Percentiles rank a stretch among this genome's conserved stretches.
Conservation (phyloP, 2,888 invertebrate species). For the Margaritifera margaritifera region DNA sequence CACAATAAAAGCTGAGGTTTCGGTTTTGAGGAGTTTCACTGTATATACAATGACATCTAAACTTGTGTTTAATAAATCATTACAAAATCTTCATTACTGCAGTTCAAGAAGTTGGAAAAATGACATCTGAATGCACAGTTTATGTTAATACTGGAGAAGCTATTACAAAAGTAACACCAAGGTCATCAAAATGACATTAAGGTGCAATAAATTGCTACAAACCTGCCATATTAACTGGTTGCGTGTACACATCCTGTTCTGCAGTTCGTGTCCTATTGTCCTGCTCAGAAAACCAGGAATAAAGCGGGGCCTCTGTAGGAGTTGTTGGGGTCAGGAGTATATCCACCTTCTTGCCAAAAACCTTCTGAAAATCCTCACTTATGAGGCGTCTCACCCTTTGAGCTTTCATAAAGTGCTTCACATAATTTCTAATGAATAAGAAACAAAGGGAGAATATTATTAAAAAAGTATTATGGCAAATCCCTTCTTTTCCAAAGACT, state of each 20-base stretch:
- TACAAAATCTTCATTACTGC: no score
- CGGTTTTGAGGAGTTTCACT: no score
- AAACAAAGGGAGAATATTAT: not conserved
- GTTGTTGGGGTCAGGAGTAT: slow-evolving; percentile 94
- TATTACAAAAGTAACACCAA: no score
- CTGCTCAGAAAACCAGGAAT: slow-evolving; percentile 82
- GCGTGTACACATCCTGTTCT: slow-evolving; percentile 94
- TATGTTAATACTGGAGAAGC: no score
- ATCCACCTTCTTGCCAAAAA: slow-evolving; percentile 83
- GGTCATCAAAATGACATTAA: not conserved
- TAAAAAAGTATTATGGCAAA: not conserved
- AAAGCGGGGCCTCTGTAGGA: slow-evolving; percentile 86
- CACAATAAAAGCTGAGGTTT: no score
- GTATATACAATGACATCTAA: no score
- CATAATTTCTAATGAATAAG: slow-evolving; percentile 82
- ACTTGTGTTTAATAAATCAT: no score
- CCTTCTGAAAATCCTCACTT: slow-evolving; percentile 86
- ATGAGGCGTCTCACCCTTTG: slow-evolving; percentile 91
- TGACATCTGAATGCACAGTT: no score
- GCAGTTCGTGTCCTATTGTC: slow-evolving; percentile 91
- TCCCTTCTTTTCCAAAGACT: no score
- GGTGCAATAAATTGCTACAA: slow-evolving; percentile 29
- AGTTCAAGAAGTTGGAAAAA: no score
- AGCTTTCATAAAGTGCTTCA: slow-evolving; percentile 91
- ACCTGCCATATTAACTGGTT: slow-evolving; percentile 97